Evolutionary conservation across 2,113 vertebrate species (phyloP).

Genomic region (Strix uralensis): DNA sequence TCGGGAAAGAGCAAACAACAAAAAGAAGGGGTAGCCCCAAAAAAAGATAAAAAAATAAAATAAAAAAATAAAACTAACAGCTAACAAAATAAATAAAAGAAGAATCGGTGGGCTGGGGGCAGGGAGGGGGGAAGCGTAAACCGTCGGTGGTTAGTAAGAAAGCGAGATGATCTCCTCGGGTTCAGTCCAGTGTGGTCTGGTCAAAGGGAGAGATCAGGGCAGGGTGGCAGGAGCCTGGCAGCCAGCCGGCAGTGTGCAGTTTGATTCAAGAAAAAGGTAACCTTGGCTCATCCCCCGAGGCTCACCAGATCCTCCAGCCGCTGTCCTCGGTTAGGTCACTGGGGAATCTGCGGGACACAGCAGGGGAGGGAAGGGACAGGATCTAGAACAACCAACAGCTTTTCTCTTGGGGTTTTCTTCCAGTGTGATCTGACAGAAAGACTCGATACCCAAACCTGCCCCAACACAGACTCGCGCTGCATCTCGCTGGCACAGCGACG

Average conservation of each 20-base stretch:
- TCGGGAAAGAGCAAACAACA: slow-evolving; percentile 69
- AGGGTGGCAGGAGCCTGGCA: slow-evolving; percentile 67
- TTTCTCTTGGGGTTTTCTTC: neutral
- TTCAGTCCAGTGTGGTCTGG: slow-evolving; percentile 75
- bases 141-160: slow-evolving; percentile 80
- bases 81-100: slow-evolving; percentile 82
- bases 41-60: slow-evolving; percentile 72
- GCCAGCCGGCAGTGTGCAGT: slow-evolving; percentile 74
- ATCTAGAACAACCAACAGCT: neutral
- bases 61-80: slow-evolving; percentile 71
- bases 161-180: slow-evolving; percentile 75
- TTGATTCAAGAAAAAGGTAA: slow-evolving; percentile 67
- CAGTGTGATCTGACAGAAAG: fast-evolving
- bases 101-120: slow-evolving; percentile 38
- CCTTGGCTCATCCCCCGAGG: slow-evolving; percentile 72
- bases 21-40: slow-evolving; percentile 49
- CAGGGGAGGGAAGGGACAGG: neutral
- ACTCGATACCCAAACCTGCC: neutral
- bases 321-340: slow-evolving; percentile 74
- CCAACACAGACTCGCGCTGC: neutral
- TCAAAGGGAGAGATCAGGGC: slow-evolving; percentile 72
- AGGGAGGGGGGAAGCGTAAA: slow-evolving; percentile 58
- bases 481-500: fast-evolving
- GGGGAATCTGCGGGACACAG: slow-evolving; percentile 63
- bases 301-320: slow-evolving; percentile 72